A percentile compares a stretch with the other conserved stretches of the same genome.
These are phyloP conservation scores for Ernsta delagoae DNA, from an alignment of 2,888 invertebrate species.

Conservation along the genomic window DNA sequence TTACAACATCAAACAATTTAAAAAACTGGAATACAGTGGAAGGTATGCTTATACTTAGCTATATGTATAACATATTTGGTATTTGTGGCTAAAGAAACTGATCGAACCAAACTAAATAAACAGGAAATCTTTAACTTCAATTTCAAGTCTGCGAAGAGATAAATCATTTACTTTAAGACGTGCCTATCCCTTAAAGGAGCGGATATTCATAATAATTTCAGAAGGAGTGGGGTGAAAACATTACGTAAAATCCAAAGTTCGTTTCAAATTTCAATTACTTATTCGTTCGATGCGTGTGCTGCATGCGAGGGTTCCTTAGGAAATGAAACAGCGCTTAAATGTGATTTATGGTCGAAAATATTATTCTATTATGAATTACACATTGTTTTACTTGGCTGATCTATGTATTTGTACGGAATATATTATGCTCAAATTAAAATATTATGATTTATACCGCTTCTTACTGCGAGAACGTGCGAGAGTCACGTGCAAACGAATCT, in stretches of 20 bases:
- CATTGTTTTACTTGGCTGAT: constrained; percentile 77
- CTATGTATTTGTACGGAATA: constrained; percentile 55
- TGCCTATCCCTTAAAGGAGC: constrained; percentile 59
- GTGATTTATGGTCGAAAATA: constrained; percentile 81
- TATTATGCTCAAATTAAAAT: constrained; percentile 58
- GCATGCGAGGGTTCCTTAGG: constrained; percentile 71
- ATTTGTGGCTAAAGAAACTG: too few relatives aligned
- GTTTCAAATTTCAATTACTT: constrained; percentile 84
- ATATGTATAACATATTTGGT: too few relatives aligned
- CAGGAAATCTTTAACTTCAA: constrained; percentile 30
- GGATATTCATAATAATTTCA: constrained; percentile 82
- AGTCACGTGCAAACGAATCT: neutral
- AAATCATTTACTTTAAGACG: constrained; percentile 60
- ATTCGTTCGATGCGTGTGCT: constrained; percentile 81
- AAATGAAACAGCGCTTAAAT: constrained; percentile 84
- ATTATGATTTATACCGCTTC: constrained; percentile 52
- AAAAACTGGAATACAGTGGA: too few relatives aligned
- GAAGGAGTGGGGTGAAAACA: constrained; percentile 70
- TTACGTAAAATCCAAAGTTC: constrained; percentile 82
- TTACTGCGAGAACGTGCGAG: neutral
- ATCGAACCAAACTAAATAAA: constrained; percentile 2
- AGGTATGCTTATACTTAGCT: too few relatives aligned
- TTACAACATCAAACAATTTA: too few relatives aligned
- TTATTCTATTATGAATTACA: constrained; percentile 77
- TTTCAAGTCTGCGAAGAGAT: constrained; percentile 45